Percentiles rank a stretch among this genome's conserved stretches.
These are phyloP conservation scores for Epirrhoe alternata DNA, from an alignment of 2,888 invertebrate genomes.

Conservation along the genomic window DNA sequence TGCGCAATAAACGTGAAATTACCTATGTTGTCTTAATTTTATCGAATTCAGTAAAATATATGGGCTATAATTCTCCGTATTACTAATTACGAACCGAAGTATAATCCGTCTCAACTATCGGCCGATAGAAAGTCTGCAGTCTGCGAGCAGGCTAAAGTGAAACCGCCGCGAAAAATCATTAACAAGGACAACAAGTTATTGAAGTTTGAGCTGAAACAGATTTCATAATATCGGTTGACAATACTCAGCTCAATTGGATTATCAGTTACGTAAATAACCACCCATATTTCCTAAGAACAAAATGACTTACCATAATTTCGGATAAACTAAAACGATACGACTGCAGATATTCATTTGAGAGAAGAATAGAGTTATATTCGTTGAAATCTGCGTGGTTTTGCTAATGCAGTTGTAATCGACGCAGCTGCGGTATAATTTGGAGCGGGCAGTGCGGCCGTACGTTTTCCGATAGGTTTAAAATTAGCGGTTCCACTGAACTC, in stretches of 20 bases:
- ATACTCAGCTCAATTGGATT: constrained; percentile 38
- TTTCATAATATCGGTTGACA: constrained; percentile 34
- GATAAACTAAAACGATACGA: constrained; percentile 57
- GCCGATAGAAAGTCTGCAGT: no score
- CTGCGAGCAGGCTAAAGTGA: no score
- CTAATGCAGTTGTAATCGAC: constrained; percentile 50
- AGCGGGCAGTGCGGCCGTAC: constrained; percentile 45
- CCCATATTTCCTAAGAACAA: constrained; percentile 50
- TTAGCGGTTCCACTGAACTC: constrained; percentile 59
- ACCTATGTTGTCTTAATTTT: constrained; percentile 16
- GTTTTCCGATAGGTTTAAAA: constrained; percentile 64
- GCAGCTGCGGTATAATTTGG: constrained; percentile 58
- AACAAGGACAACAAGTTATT: constrained; percentile 9
- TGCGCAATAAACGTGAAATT: constrained; percentile 15
- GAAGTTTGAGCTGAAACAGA: constrained; percentile 29
- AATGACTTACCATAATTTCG: constrained; percentile 67
- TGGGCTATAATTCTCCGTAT: no score
- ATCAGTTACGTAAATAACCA: constrained; percentile 48
- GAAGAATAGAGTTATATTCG: constrained; percentile 50
- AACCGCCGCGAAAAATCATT: constrained; percentile 4
- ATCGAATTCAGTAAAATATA: constrained; percentile 12
- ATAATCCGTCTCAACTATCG: no score
- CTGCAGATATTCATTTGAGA: constrained; percentile 65
- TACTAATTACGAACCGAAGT: no score
- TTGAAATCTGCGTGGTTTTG: constrained; percentile 53